These are phyloP conservation scores for Nestor notabilis DNA, from an alignment of 2,113 vertebrate genomes.

Conservation along the genomic window DNA sequence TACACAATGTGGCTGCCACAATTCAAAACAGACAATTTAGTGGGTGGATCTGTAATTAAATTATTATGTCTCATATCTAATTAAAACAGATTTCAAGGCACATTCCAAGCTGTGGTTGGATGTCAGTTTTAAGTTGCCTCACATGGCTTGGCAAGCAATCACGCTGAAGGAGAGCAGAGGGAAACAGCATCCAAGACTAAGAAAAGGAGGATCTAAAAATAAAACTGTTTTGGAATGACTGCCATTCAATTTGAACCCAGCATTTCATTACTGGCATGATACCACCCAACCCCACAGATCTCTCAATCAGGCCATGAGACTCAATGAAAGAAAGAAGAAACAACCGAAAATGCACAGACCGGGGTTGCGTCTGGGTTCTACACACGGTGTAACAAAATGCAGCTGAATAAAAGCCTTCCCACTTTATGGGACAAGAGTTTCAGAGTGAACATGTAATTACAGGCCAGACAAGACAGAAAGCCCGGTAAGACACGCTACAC, in stretches of 20 bases:
- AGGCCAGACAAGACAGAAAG: neutral
- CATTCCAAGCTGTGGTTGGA: constrained; percentile 60
- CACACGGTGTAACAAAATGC: neutral
- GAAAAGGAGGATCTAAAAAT: constrained; percentile 25
- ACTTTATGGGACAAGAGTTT: neutral
- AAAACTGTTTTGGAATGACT: neutral
- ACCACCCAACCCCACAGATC: neutral
- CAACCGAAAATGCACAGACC: neutral
- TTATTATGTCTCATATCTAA: constrained; percentile 65
- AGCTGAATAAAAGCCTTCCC: neutral
- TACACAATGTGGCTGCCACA: constrained; percentile 41
- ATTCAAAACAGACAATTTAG: constrained; percentile 56
- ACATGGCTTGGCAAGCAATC: constrained; percentile 1
- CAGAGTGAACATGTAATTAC: neutral
- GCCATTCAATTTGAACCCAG: neutral
- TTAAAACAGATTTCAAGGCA: constrained; percentile 65
- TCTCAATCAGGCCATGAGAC: neutral
- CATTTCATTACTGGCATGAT: neutral
- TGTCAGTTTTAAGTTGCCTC: constrained; percentile 42
- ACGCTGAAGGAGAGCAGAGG: neutral
- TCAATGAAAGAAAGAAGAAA: neutral
- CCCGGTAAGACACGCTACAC: neutral
- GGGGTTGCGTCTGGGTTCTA: neutral
- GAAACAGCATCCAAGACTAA: neutral
- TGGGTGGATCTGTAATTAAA: constrained; percentile 67